These are phyloP conservation scores for Pimpla rufipes DNA, from an alignment of 2,888 invertebrate species.

Conservation along the genomic window DNA sequence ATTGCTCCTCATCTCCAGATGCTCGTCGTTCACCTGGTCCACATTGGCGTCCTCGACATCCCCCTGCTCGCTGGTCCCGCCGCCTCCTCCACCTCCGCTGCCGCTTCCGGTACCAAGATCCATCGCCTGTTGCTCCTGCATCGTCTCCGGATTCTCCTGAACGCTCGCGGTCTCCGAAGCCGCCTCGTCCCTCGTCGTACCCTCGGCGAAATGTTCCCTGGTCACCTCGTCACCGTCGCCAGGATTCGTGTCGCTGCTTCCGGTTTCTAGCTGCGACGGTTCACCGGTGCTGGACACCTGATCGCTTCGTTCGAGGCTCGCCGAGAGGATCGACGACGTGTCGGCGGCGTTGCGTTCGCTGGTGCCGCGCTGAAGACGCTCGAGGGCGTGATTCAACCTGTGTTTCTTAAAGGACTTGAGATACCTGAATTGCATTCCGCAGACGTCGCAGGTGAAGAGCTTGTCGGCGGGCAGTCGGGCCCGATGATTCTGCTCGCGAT, in stretches of 20 bases:
- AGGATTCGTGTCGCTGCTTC: conserved; percentile 87
- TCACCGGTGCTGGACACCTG: conserved; percentile 92
- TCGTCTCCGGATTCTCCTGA: conserved; percentile 75
- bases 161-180: conserved; percentile 79
- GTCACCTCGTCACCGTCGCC: conserved; percentile 84
- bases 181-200: conserved; percentile 82
- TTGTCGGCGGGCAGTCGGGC: conserved; percentile 95
- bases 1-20: conserved; percentile 76
- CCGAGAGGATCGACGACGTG: conserved; percentile 63
- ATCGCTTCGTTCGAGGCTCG: conserved; percentile 86
- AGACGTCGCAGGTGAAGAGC: conserved; percentile 95
- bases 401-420: conserved; percentile 96
- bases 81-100: conserved; percentile 58
- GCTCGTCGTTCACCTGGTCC: conserved; percentile 79
- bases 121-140: conserved; percentile 84
- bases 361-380: conserved; percentile 90
- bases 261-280: conserved; percentile 87
- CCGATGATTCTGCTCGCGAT: conserved; percentile 95
- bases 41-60: conserved; percentile 84
- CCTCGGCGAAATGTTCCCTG: conserved; percentile 69
- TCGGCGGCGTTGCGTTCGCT: conserved; percentile 78
- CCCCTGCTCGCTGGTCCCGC: conserved; percentile 79
- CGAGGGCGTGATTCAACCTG: conserved; percentile 94
- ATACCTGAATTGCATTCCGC: conserved; percentile 96
- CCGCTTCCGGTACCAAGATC: conserved; percentile 86